A percentile compares a stretch with the other conserved stretches of the same genome.
Conservation (phyloP, 1,140 invertebrate genomes). For the Ectropis grisescens region DNA sequence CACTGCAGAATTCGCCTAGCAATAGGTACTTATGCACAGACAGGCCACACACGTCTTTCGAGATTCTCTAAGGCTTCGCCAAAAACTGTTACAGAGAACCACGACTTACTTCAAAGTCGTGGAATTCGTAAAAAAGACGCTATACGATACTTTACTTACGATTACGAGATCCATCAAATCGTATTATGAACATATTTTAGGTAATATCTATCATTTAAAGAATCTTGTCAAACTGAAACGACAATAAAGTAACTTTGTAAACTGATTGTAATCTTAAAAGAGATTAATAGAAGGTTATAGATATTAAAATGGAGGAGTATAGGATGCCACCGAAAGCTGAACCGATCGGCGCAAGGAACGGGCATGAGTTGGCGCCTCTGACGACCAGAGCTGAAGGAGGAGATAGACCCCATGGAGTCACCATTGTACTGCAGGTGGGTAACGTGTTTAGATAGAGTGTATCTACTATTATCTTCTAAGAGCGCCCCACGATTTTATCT, state of each 20-base stretch:
- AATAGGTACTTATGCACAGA: constrained; percentile 63
- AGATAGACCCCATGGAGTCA: constrained; percentile 74
- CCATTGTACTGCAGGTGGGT: constrained; percentile 75
- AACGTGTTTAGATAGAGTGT: too few species aligned
- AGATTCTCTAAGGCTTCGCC: constrained; percentile 55
- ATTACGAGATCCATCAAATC: constrained; percentile 52
- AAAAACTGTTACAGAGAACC: constrained; percentile 46
- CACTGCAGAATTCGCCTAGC: too few species aligned
- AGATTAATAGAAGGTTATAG: too few species aligned
- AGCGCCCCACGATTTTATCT: too few species aligned
- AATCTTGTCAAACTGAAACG: constrained; percentile 62
- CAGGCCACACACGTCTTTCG: constrained; percentile 44
- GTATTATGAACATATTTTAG: constrained; percentile 66
- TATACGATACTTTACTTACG: constrained; percentile 55
- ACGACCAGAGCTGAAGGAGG: constrained; percentile 74
- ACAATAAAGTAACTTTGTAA: constrained; percentile 31
- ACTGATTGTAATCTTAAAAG: too few species aligned
- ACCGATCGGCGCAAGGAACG: constrained; percentile 72
- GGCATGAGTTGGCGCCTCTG: constrained; percentile 83
- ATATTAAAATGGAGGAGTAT: too few species aligned
- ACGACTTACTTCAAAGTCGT: constrained; percentile 58
- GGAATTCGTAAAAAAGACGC: constrained; percentile 63
- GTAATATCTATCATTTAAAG: constrained; percentile 57
- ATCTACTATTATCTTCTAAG: too few species aligned
- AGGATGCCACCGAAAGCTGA: constrained; percentile 66